Base-by-base conservation (phyloP, 2,113 vertebrate species). In the Pseudopodoces humilis region DNA sequence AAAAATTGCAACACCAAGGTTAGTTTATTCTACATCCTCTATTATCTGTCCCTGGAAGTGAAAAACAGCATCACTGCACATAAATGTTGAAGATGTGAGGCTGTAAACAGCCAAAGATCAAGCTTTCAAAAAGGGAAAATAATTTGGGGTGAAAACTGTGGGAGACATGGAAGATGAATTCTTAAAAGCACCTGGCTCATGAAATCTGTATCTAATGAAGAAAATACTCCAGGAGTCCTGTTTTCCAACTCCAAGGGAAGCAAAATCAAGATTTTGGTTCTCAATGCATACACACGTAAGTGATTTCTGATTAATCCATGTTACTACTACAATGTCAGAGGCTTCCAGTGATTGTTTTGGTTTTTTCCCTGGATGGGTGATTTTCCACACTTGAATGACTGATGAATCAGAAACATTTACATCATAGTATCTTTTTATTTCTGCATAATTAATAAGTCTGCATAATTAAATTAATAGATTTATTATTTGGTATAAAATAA, bases 1-100 rank as follows among this genome's bases (percentile, higher is more conserved):
- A 82, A 82, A 86, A 91, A 49, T 31, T 76, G 94, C 93, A 96
- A 81, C 75, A 67, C 20, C 63, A 59, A 70, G 22, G 64, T 88
- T 88, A 87, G 31, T 15, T 70, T 80, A 37, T 63, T 59, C 69
- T 33, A 60, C 71, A 67, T 43, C 33, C 30, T 70, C 76, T 77
- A 31, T 46, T 63, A 75, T 86, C 64, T 83, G 46, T 50, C 35
- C 27, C 52, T 74, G 55, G 16, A 75, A 88, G 19, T 55, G 43
- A 43, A 83, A 93, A 93, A 13, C 52, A 74, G 27, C 20, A 67
- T 41, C 74, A 47, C 56, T 83, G 31, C 63, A 33, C 30, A 44
- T 3, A 18, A 24, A 12, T 12, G 20, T 37, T 80, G 46, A 74
- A 81, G 68, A 80, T 56, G n/a, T 46, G 52, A 84, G 30, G 77